Evolutionary conservation across 2,888 invertebrate species (phyloP).

Genomic region (Ophion slaviceki): DNA sequence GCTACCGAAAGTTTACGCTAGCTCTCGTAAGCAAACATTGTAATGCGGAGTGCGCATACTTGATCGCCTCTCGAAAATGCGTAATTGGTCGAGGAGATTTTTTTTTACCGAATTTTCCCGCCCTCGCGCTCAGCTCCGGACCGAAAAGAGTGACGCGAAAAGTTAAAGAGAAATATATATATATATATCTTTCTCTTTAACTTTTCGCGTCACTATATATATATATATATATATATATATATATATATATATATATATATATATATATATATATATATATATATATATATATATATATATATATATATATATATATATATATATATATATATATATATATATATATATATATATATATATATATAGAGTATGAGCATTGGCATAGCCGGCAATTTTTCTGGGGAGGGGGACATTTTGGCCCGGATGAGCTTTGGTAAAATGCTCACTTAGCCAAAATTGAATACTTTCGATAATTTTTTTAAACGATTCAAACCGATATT

Average conservation of each 20-base stretch:
- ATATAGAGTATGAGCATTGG: background rate
- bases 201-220: too few species aligned
- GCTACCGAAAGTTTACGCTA: slow-evolving; percentile 1
- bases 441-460: too few species aligned
- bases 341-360: background rate
- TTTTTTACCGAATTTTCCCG: slow-evolving; percentile 5
- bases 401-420: too few species aligned
- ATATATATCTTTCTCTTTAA: too few species aligned
- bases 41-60: slow-evolving; percentile 22
- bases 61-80: slow-evolving; percentile 8
- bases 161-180: slow-evolving; percentile 5
- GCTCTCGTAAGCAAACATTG: background rate
- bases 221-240: background rate
- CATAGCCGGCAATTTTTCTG: too few species aligned
- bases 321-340: background rate
- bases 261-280: background rate
- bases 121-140: background rate
- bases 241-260: background rate
- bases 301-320: background rate
- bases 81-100: slow-evolving; percentile 36
- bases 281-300: background rate
- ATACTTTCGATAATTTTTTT: too few species aligned
- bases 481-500: too few species aligned
- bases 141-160: background rate
- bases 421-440: too few species aligned